A percentile compares a stretch with the other conserved stretches of the same genome.
These are phyloP conservation scores for Apoderus coryli DNA, from an alignment of 2,888 invertebrate genomes.

Conservation along the genomic window DNA sequence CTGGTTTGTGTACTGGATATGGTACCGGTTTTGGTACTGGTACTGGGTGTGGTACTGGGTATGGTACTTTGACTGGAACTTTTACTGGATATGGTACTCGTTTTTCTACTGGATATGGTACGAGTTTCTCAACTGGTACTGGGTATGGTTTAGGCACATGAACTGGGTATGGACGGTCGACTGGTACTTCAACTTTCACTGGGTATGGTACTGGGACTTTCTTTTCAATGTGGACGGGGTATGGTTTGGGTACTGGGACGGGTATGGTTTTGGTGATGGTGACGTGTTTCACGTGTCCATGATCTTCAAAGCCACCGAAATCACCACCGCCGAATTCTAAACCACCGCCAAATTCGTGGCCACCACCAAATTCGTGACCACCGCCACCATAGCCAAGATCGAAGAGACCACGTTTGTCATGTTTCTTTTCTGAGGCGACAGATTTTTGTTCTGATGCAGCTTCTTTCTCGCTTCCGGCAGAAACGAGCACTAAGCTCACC, in stretches of 20 bases:
- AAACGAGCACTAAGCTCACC: constrained; percentile 28
- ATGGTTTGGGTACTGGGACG: constrained; percentile 38
- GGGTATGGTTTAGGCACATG: constrained; percentile 35
- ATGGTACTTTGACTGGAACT: constrained; percentile 36
- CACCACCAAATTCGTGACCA: constrained; percentile 17
- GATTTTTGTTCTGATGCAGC: constrained; percentile 17
- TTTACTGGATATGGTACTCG: constrained; percentile 37
- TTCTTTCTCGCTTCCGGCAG: constrained; percentile 24
- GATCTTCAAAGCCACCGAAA: constrained; percentile 13
- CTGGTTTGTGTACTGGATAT: constrained; percentile 29
- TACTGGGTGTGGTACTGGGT: constrained; percentile 31
- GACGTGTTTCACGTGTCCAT: constrained; percentile 24
- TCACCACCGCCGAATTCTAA: constrained; percentile 17
- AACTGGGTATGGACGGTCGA: constrained; percentile 33
- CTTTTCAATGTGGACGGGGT: constrained; percentile 37
- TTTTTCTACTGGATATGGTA: constrained; percentile 39
- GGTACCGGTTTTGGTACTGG: constrained; percentile 25
- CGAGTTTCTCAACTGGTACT: constrained; percentile 38
- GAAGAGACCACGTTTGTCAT: constrained; percentile 26
- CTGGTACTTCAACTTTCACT: constrained; percentile 33
- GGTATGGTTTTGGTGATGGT: constrained; percentile 32
- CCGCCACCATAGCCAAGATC: constrained; percentile 24
- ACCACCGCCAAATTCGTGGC: constrained; percentile 17
- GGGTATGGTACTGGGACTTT: constrained; percentile 33
- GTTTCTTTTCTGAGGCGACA: constrained; percentile 24